Evolutionary conservation across 37 sponge, comb jelly and placozoan genomes (phyloP), one percentile per base, ranked within the genome.

Genomic region (Oscarella lobularis): DNA sequence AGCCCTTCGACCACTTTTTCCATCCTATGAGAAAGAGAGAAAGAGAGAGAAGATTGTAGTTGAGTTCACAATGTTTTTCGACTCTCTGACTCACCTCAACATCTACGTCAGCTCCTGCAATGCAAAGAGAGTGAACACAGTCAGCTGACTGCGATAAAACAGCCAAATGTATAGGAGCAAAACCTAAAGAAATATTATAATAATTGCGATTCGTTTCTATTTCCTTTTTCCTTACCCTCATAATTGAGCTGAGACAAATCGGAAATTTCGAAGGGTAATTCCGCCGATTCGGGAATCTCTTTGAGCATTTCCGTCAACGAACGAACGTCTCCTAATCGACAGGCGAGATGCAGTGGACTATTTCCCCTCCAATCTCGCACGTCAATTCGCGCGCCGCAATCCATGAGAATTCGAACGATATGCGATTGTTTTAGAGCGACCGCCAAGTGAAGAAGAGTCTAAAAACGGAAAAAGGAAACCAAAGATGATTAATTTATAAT

Each of bases 181-280:
- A 35, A 14, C 71, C 71, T 48, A 48, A 48, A n/a, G n/a, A n/a
- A n/a, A n/a, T n/a, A n/a, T 48, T 48, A 48, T 48, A 48, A 48
- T 20, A 48, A 48, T 27, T 48, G 20, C 60, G 20, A 48, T 48
- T 48, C 20, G 60, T 48, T 48, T 48, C 60, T 27, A 48, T 27
- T 20, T 48, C 14, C 9, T 48, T 48, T 48, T 48, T 48, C 20
- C 60, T 48, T 48, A 48, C 60, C 60, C 9, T 9, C 60, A 48
- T 27, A 48, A 20, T 48, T 48, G 9, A 9, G 60, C 60, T 48
- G 9, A 20, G 9, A 27, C 60, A 48, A 48, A 20, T 48, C 60
- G 14, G 9, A 9, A 9, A 20, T 9, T 20, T 48, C 60, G 20
- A 27, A 48, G 60, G 60, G 9, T 20, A 48, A 27, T 48, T 27